Evolutionary conservation across 2,113 vertebrate genomes (phyloP).

Genomic region (Tenebrosternarchus preto): DNA sequence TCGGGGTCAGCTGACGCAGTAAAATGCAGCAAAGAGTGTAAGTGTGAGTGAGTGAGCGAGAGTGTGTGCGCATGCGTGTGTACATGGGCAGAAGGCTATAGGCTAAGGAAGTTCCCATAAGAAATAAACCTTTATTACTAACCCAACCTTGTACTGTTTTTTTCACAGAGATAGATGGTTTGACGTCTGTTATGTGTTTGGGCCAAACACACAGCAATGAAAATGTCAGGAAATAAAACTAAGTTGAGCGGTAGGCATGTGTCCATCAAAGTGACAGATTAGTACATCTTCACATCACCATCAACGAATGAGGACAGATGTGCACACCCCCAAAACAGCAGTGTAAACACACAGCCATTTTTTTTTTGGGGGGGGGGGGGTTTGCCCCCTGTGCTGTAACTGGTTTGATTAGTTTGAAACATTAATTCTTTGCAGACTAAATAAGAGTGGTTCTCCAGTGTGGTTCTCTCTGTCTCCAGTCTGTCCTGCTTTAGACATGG

Average conservation of each 20-base stretch:
- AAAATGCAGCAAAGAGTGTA: not conserved
- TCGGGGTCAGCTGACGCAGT: slow-evolving; percentile 20
- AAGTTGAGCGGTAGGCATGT: slow-evolving; percentile 59
- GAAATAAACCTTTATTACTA: not conserved
- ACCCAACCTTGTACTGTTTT: not conserved
- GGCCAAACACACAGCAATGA: not conserved
- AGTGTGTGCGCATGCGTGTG: too few species aligned
- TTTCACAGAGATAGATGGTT: not conserved
- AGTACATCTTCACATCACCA: slow-evolving; percentile 56
- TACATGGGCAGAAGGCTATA: slow-evolving; percentile 22
- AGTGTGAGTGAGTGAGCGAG: too few species aligned
- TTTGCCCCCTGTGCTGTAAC: not conserved
- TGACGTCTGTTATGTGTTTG: not conserved
- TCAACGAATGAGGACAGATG: slow-evolving; percentile 67
- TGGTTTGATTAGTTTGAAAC: not conserved
- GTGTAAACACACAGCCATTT: too few species aligned
- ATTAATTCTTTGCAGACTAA: not conserved
- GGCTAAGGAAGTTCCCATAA: slow-evolving; percentile 48
- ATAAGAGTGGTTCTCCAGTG: not conserved
- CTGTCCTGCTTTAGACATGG: not conserved
- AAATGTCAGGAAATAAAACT: not conserved
- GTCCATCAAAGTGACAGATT: slow-evolving; percentile 61
- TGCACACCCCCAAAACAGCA: slow-evolving; percentile 58
- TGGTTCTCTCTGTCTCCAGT: not conserved
- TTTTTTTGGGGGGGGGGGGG: not conserved